Percentiles rank a stretch among this genome's conserved stretches.
Evolutionary conservation across 2,797 vertebrate genomes (phyloP).

Genomic region (Phrynocephalus vlangalii): DNA sequence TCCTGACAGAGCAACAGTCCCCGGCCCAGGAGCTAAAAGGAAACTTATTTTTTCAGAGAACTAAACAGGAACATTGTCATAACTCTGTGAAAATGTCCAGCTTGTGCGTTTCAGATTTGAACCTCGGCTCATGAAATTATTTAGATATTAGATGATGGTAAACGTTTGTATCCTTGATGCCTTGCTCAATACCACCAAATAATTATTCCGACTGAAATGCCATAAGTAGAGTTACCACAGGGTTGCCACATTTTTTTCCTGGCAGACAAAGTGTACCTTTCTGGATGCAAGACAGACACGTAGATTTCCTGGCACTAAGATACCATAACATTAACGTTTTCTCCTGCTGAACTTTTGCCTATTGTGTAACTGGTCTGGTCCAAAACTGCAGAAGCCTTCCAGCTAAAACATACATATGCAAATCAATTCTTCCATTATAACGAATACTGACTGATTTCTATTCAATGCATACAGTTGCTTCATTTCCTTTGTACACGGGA

Average conservation of each 20-base stretch:
- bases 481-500: background rate
- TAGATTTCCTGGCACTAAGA: background rate
- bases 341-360: too few species aligned
- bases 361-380: too few species aligned
- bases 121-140: background rate
- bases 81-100: background rate
- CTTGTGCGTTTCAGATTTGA: background rate
- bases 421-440: background rate
- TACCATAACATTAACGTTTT: background rate
- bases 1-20: background rate
- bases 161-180: background rate
- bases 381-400: background rate
- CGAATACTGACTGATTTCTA: background rate
- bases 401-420: background rate
- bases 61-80: background rate
- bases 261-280: background rate
- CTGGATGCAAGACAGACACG: background rate
- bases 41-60: conserved; percentile 10
- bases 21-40: background rate
- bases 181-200: background rate
- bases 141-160: background rate
- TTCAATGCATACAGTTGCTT: background rate
- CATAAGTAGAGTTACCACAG: background rate
- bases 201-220: background rate
- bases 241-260: background rate